Evolutionary conservation across 2,797 vertebrate genomes (phyloP).

Genomic region (Thamnophis elegans): DNA sequence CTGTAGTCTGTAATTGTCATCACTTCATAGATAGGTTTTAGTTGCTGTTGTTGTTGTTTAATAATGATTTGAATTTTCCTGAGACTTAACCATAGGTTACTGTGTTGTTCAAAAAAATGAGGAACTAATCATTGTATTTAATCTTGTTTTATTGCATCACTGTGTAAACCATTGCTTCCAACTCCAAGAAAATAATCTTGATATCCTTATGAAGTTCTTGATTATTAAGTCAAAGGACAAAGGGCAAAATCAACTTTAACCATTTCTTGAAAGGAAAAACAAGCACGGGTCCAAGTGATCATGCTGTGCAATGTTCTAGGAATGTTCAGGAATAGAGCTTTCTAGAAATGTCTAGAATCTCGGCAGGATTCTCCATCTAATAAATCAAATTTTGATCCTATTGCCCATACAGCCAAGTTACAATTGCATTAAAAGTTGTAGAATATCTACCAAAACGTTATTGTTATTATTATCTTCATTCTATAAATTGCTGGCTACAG

Average conservation of each 20-base stretch:
- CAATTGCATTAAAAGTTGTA: conserved; percentile 32
- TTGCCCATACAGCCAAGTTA: not conserved
- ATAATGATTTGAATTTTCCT: conserved; percentile 76
- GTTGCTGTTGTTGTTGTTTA: conserved; percentile 76
- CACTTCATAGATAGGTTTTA: conserved; percentile 74
- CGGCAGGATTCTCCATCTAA: conserved; percentile 41
- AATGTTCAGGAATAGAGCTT: conserved; percentile 30
- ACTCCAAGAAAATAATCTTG: conserved; percentile 65
- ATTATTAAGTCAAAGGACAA: conserved; percentile 42
- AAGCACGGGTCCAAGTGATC: conserved; percentile 61
- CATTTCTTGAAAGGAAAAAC: conserved; percentile 57
- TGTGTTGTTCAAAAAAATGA: conserved; percentile 71
- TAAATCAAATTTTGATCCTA: conserved; percentile 27
- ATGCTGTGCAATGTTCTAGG: conserved; percentile 48
- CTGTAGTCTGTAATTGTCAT: conserved; percentile 80
- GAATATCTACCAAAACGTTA: conserved; percentile 1
- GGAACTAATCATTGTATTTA: conserved; percentile 69
- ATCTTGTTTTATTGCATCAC: conserved; percentile 71
- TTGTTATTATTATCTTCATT: not conserved
- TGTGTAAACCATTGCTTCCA: conserved; percentile 66
- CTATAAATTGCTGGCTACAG: not conserved
- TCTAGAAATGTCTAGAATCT: conserved; percentile 47
- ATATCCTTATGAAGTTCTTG: conserved; percentile 43
- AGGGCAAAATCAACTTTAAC: conserved; percentile 34
- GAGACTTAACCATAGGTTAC: conserved; percentile 78